Conservation (phyloP, 2,888 invertebrate species). For the Dichetophora obliterata region DNA sequence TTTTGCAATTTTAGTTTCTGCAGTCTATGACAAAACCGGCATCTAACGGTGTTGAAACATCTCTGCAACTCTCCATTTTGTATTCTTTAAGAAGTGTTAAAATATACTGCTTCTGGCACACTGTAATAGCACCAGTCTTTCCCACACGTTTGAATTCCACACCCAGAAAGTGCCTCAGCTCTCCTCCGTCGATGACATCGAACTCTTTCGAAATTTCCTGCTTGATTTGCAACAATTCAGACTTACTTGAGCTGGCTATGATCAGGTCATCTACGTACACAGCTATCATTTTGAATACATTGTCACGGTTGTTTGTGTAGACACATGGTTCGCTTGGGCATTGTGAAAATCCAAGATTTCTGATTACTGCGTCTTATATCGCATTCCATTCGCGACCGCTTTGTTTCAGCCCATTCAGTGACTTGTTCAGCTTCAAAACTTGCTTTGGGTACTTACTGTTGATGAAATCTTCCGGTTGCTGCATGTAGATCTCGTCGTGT, state of each 20-base stretch:
- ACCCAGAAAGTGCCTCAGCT: conserved; percentile 41
- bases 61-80: conserved; percentile 33
- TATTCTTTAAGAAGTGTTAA: conserved; percentile 22
- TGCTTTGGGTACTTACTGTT: neutral
- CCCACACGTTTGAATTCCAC: conserved; percentile 42
- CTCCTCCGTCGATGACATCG: conserved; percentile 43
- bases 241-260: conserved; percentile 45
- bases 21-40: conserved; percentile 39
- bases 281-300: conserved; percentile 27
- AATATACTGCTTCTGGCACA: conserved; percentile 34
- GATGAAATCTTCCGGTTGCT: conserved; percentile 44
- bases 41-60: conserved; percentile 34
- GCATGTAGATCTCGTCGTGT: conserved; percentile 45
- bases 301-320: conserved; percentile 36
- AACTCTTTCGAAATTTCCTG: conserved; percentile 39
- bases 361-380: conserved; percentile 42
- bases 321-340: conserved; percentile 47
- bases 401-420: conserved; percentile 51
- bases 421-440: conserved; percentile 43
- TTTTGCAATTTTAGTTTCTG: conserved; percentile 22
- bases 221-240: conserved; percentile 43
- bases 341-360: conserved; percentile 44
- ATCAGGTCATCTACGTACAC: conserved; percentile 47
- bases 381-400: conserved; percentile 51
- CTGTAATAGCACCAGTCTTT: conserved; percentile 34